Percentiles rank a stretch among this genome's conserved stretches.
Conservation (phyloP, 2,113 vertebrate genomes). For the Xerus inauris region DNA sequence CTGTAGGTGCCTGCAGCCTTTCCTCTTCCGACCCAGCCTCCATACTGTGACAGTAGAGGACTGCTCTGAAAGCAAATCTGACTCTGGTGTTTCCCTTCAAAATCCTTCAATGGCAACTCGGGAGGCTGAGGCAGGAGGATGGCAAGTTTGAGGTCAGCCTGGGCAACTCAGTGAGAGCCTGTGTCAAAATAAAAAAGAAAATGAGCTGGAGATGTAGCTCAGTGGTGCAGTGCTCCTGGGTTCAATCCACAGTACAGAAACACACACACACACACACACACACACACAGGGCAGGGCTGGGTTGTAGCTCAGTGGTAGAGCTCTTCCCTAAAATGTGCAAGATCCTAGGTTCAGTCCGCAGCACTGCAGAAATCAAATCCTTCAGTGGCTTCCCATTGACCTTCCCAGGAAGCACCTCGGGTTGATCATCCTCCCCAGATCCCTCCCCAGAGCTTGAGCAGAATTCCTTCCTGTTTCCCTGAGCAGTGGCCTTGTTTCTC, state of each 20-base stretch:
- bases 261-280: too few species aligned
- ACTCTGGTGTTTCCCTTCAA: not conserved
- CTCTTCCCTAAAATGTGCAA: not conserved
- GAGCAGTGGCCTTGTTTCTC: accelerated
- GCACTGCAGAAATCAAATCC: not conserved
- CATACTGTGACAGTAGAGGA: not conserved
- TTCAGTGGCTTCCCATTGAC: not conserved
- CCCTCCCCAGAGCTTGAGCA: accelerated
- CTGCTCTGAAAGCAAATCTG: not conserved
- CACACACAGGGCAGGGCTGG: not conserved
- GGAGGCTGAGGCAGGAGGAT: too few species aligned
- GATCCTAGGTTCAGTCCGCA: not conserved
- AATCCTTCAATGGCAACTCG: not conserved
- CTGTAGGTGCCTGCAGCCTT: not conserved
- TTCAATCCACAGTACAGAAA: too few species aligned
- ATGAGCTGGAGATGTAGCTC: too few species aligned
- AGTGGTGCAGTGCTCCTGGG: too few species aligned
- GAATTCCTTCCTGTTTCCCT: not conserved
- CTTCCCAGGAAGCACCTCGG: too few species aligned
- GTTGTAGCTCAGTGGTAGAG: not conserved
- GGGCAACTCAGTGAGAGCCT: too few species aligned
- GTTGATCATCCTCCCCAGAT: too few species aligned
- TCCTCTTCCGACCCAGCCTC: not conserved
- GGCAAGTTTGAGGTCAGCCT: too few species aligned
- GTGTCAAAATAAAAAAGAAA: too few species aligned